phyloP scores from a whole-genome alignment of 2,113 vertebrate species.

The Jacana jacana region DNA sequence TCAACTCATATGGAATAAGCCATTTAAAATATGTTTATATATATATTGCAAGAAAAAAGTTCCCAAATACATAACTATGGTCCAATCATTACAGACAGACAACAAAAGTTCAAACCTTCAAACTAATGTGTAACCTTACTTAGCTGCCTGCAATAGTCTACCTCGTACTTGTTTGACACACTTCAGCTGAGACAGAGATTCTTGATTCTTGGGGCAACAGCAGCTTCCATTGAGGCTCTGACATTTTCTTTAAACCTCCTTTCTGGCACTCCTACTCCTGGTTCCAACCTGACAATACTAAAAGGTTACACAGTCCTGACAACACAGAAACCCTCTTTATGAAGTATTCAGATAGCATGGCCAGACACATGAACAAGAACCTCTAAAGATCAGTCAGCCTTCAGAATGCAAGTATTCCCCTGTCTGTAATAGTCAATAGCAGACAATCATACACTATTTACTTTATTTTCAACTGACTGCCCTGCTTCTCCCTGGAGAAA shows the following conservation, averaged over 20 bases:
- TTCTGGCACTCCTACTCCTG: too few species aligned
- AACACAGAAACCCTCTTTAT: neutral
- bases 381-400: neutral
- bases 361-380: neutral
- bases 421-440: neutral
- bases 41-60: constrained; percentile 37
- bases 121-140: neutral
- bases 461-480: neutral
- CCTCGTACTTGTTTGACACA: neutral
- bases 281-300: neutral
- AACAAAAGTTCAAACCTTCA: constrained; percentile 21
- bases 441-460: neutral
- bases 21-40: constrained; percentile 41
- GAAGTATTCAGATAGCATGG: neutral
- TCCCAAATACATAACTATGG: neutral
- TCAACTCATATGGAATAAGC: neutral
- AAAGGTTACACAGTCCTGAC: neutral
- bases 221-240: neutral
- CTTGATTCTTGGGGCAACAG: neutral
- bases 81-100: neutral
- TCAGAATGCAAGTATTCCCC: neutral
- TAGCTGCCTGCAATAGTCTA: neutral
- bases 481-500: neutral
- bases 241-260: neutral
- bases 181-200: neutral